Base-by-base conservation (phyloP, 2,113 vertebrate genomes). In the Megaptera novaeangliae region DNA sequence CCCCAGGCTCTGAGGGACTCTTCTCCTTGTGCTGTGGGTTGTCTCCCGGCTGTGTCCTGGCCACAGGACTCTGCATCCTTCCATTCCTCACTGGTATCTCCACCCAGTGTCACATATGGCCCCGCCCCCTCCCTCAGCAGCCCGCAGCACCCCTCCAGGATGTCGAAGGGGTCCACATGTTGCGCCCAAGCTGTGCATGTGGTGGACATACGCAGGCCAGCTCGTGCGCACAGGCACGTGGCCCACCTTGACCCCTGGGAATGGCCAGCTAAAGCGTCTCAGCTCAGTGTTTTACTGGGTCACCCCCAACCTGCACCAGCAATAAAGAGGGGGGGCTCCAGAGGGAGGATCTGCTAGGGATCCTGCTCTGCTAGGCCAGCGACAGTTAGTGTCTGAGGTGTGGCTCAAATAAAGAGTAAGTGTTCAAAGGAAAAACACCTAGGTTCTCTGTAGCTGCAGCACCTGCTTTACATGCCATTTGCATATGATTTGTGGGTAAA, bases 401-500 rank as follows among this genome's bases (percentile, higher is more conserved):
- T 52, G 36, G 84, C 88, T 95, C 52, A 93, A 80, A 83, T 81
- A 55, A 36, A 89, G 31, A 61, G n/a, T 63, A 74, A 69, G 55
- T 34, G 25, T 59, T 59, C 41, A 44, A 83, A 46, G 71, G 69
- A 7, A 75, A 63, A 78, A 21, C 6, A 10, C 36, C 12, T 61
- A 49, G 29, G 13, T 17, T 3, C 39, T 91, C 13, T 6, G 49
- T 9, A 66, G n/a, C 41, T 2, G 25, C 49, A 59, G 36, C 17
- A 29, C 21, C 31, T 61, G 52, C 69, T 96, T 59, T 44, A 72
- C 57, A 20, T 63, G 44, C 3, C 17, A 31, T 86, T 95, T 89
- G 61, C 66, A 69, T 61, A 44, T 8, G 55, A 44, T 80, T n/a
- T 41, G 31, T 49, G 78, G 63, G 77, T 75, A 63, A 87, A 74